Evolutionary conservation across 2,797 vertebrate species (phyloP).

Genomic region (Anguilla obscura): DNA sequence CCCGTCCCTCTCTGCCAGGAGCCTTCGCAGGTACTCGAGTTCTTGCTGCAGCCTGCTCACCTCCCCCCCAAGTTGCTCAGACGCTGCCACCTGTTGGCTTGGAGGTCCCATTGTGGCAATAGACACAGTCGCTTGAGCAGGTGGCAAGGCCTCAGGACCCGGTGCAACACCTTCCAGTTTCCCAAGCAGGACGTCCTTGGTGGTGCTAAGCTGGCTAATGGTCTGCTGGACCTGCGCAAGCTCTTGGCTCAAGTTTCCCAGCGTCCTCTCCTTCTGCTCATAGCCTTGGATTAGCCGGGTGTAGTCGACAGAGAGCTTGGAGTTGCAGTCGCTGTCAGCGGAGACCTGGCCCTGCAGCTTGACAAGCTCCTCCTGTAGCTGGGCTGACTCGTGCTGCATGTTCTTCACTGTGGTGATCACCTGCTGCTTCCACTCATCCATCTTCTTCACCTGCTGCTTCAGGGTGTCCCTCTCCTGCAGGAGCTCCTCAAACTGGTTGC

Average conservation of each 20-base stretch:
- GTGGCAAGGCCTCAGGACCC: constrained; percentile 48
- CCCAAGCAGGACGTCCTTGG: constrained; percentile 87
- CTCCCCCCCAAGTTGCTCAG: constrained; percentile 41
- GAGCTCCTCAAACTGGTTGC: constrained; percentile 96
- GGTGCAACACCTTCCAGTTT: constrained; percentile 81
- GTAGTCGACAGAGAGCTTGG: constrained; percentile 87
- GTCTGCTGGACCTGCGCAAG: constrained; percentile 89
- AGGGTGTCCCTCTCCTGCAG: constrained; percentile 90
- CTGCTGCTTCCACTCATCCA: constrained; percentile 99
- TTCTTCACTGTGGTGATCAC: constrained; percentile 97
- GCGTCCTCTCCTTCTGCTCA: constrained; percentile 86
- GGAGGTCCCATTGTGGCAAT: constrained; percentile 39
- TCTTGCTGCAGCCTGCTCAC: constrained; percentile 64
- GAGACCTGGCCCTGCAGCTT: constrained; percentile 86
- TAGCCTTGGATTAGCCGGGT: constrained; percentile 89
- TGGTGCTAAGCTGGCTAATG: constrained; percentile 87
- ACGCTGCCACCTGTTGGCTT: constrained; percentile 36
- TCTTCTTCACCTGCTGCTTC: constrained; percentile 97
- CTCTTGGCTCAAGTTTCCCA: constrained; percentile 85
- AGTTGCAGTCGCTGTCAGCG: constrained; percentile 85
- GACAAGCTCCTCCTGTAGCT: constrained; percentile 91
- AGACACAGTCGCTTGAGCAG: constrained; percentile 36
- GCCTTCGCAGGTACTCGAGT: constrained; percentile 69
- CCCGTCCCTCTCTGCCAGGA: constrained; percentile 79
- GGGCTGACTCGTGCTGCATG: constrained; percentile 95